Base-by-base conservation (phyloP, 2,888 invertebrate species). In the Emesis russula region DNA sequence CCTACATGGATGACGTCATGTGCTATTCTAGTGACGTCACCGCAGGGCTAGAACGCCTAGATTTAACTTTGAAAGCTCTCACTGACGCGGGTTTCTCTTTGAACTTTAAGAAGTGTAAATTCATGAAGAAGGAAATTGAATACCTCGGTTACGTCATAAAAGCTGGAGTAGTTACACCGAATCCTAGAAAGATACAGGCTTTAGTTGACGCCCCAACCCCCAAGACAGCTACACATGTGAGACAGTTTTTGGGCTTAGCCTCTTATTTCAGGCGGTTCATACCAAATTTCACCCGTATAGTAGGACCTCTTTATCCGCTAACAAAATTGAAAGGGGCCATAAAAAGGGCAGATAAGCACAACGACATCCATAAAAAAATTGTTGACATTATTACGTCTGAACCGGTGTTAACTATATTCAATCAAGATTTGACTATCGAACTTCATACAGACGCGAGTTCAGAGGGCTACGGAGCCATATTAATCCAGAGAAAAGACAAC, bases 361-460 rank as follows among this genome's bases (percentile, higher is more conserved):
- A 83, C 2, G 68, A 70, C 3, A 85, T 87, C 36, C 84, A 68
- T 1, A 74, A 83, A 6, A 76, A 76, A 0, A 92, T 93, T 4
- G 73, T 93, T 2, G 2, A 41, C 0, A 81, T 85, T 13, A 83
- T 95, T 0, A 93, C 94, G 0, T 84, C 88, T 0, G 84, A 85
- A 11, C 94, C 95, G 0, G 94, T 94, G 0, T 53, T 95, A 0
- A 91, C 89, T 0, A 92, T 95, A 1, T 94, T 93, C 58, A 81
- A 95, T 31, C 95, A 89, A 0, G 81, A 90, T 0, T 11, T 77
- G 0, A 91, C 93, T 0, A 70, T 92, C 0, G 93, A 94, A 36
- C 33, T 95, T 0, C 92, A 95, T 15, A 92, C 92, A 0, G 95
- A 95, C 38, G 95, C 95, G 0, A 95, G 95, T 15, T 63, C 91